Evolutionary conservation across 1,140 invertebrate species (phyloP).

Genomic region (Drosophila sproati): DNA sequence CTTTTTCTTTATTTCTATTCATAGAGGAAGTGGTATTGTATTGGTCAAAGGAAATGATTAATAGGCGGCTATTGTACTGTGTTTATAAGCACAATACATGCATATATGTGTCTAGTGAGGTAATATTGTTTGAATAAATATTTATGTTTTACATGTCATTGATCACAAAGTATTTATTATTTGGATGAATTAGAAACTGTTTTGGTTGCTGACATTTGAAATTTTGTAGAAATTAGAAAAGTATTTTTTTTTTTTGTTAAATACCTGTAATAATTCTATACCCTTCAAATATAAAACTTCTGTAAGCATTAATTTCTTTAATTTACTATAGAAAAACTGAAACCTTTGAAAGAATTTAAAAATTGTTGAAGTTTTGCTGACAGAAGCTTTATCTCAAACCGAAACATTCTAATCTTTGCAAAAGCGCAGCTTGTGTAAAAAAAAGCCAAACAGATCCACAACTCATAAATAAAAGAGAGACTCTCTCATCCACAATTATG

Average conservation of each 20-base stretch:
- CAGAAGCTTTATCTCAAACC: no score
- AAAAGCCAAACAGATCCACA: constrained; percentile 11
- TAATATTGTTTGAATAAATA: background rate
- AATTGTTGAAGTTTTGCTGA: no score
- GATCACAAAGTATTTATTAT: background rate
- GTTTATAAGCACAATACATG: constrained; percentile 19
- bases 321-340: no score
- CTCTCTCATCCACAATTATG: constrained; percentile 54
- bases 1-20: background rate
- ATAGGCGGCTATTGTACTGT: constrained; percentile 51
- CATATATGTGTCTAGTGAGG: background rate
- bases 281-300: no score
- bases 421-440: background rate
- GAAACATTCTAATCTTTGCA: no score
- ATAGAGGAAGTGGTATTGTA: constrained; percentile 52
- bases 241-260: no score
- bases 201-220: no score
- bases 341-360: no score
- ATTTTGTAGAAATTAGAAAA: no score
- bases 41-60: constrained; percentile 68
- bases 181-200: no score
- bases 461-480: constrained; percentile 55
- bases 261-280: no score
- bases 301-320: no score
- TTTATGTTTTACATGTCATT: background rate